Conservation (phyloP, 1,140 invertebrate genomes). For the Drosophila jambulina region DNA sequence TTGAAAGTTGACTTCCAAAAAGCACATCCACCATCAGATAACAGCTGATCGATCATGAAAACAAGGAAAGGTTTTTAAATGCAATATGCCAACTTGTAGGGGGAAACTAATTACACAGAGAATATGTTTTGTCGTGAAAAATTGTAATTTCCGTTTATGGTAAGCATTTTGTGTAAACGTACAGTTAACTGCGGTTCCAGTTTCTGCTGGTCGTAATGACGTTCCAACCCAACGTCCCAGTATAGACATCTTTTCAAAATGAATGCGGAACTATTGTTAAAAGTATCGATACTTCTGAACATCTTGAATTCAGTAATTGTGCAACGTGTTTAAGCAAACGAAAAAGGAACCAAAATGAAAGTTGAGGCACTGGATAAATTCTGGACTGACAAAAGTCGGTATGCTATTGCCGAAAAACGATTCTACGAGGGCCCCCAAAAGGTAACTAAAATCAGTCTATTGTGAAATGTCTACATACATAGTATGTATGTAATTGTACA, state of each 20-base stretch:
- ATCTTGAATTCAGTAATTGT: conserved; percentile 9
- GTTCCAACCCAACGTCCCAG: not conserved
- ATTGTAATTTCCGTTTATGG: too few species aligned
- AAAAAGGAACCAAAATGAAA: conserved; percentile 52
- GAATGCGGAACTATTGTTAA: not conserved
- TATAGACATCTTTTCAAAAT: not conserved
- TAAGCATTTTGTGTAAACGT: not conserved
- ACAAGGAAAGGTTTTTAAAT: too few species aligned
- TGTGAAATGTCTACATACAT: not conserved
- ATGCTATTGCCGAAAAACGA: conserved; percentile 86
- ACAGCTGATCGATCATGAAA: not conserved
- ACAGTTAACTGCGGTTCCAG: not conserved
- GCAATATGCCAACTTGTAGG: too few species aligned
- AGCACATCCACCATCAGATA: too few species aligned
- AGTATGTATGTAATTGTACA: conserved; percentile 6
- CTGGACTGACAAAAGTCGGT: conserved; percentile 87
- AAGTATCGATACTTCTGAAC: conserved; percentile 13
- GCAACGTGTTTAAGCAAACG: conserved; percentile 21
- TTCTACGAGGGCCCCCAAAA: conserved; percentile 84
- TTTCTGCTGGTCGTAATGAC: too few species aligned
- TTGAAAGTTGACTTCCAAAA: too few species aligned
- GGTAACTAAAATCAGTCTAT: conserved; percentile 31
- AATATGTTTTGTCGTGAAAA: too few species aligned
- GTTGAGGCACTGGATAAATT: conserved; percentile 83
- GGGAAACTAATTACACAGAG: too few species aligned